phyloP scores from a whole-genome alignment of 2,888 invertebrate genomes.

The Scrobipalpa costella region DNA sequence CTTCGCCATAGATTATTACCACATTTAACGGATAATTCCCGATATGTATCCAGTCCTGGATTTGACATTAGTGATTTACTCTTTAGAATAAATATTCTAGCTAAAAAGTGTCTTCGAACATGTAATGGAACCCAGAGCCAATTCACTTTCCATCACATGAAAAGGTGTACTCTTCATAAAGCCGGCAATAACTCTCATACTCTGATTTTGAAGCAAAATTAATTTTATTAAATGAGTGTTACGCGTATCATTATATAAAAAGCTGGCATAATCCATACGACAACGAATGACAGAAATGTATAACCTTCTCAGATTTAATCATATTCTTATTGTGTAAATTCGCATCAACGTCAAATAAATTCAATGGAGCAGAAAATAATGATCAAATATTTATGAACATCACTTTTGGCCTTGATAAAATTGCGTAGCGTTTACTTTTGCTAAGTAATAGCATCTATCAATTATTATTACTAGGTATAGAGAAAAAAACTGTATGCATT shows the following conservation, averaged over 20 bases:
- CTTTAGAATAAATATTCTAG: not conserved
- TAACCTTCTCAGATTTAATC: too few species aligned
- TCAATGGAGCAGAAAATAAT: conserved; percentile 38
- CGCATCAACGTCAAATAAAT: conserved; percentile 2
- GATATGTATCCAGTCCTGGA: not conserved
- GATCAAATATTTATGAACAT: conserved; percentile 42
- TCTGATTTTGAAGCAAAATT: conserved; percentile 30
- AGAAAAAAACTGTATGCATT: too few species aligned
- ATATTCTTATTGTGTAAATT: not conserved
- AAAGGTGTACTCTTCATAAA: conserved; percentile 31
- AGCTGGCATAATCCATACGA: too few species aligned
- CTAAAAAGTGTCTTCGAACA: not conserved
- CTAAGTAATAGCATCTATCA: not conserved
- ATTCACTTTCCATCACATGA: conserved; percentile 32
- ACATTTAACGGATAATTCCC: not conserved
- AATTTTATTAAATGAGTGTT: conserved; percentile 27
- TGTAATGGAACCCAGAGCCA: conserved; percentile 24
- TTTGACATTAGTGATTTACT: not conserved
- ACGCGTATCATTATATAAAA: conserved; percentile 26
- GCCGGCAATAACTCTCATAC: conserved; percentile 30
- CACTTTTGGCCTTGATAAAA: conserved; percentile 31
- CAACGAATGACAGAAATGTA: too few species aligned
- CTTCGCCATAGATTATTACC: not conserved
- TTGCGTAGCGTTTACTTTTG: not conserved
- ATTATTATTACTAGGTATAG: too few species aligned